phyloP scores from a whole-genome alignment of 2,113 vertebrate genomes.

The Otus sunia region DNA sequence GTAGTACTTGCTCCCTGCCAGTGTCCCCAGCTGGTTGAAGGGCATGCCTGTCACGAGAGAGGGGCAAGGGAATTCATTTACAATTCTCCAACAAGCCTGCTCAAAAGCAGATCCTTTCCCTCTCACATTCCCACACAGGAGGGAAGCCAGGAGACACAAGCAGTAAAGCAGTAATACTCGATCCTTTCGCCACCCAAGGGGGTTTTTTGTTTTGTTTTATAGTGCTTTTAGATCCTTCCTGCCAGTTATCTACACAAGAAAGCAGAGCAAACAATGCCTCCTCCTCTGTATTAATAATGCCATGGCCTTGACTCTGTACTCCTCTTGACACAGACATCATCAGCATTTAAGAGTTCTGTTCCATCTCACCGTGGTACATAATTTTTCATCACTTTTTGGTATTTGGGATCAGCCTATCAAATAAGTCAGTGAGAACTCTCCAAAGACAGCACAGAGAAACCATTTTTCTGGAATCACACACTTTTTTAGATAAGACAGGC shows the following conservation, averaged over 20 bases:
- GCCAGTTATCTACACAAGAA: neutral
- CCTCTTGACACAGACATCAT: neutral
- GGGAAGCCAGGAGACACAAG: neutral
- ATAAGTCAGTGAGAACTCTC: neutral
- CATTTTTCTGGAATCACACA: neutral
- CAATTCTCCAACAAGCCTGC: neutral
- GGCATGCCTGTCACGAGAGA: conserved; percentile 85
- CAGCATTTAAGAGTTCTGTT: neutral
- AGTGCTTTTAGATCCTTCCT: neutral
- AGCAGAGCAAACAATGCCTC: neutral
- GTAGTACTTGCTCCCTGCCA: conserved; percentile 96
- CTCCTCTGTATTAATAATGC: neutral
- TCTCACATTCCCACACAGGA: neutral
- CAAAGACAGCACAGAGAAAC: neutral
- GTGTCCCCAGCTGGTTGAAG: conserved; percentile 94
- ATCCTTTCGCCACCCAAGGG: neutral
- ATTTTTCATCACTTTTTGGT: neutral
- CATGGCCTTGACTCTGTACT: neutral
- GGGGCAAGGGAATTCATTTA: neutral
- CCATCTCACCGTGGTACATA: neutral
- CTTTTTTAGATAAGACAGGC: neutral
- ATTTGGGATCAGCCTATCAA: neutral
- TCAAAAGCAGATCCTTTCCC: neutral
- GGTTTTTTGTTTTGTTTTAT: neutral
- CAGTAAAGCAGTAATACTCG: neutral